Evolutionary conservation across 2,888 invertebrate species (phyloP), one percentile per base, ranked within the genome.

Genomic region (Meteorus colon): DNA sequence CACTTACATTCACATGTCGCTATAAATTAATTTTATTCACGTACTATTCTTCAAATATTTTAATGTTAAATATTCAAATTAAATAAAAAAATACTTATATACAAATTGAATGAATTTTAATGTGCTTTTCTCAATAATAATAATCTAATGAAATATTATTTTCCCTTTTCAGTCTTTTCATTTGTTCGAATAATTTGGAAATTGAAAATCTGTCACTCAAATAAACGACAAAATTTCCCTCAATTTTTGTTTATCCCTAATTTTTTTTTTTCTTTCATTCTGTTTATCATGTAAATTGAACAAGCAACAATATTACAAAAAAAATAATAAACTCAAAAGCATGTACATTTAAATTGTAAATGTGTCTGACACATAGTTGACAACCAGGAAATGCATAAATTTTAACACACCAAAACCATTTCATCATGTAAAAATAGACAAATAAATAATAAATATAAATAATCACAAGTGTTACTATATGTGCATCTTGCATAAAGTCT

Each of bases 301-400:
- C 24, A 24, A 24, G 55, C 55, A n/a, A 16, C 16, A 16, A 55
- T 19, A 55, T 24, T 24, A 55, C 55, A 24, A 55, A 55, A 5
- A 5, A n/a, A 19, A 55, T 10, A 55, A n/a, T 19, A 19, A 55
- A 19, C 19, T 24, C 19, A 19, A 19, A 55, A 55, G 19, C 55
- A 55, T 55, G 24, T 55, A 2, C 19, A 55, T 55, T 55, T 55
- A 55, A 19, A 55, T 19, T 55, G 59, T 76, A 73, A 76, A 71
- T 67, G 73, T 74, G 76, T 77, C 76, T 55, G 73, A 78, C 79
- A 75, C 14, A 16, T 74, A 76, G 70, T 78, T 81, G 79, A 78
- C 79, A 80, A 77, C 80, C 78, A 78, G 79, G 78, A 81, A 81
- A 74, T 70, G 67, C 76, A 72, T 74, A 66, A 75, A 70, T 45